Conservation (phyloP, 2,797 vertebrate genomes). For the Odontamblyopus rebecca region DNA sequence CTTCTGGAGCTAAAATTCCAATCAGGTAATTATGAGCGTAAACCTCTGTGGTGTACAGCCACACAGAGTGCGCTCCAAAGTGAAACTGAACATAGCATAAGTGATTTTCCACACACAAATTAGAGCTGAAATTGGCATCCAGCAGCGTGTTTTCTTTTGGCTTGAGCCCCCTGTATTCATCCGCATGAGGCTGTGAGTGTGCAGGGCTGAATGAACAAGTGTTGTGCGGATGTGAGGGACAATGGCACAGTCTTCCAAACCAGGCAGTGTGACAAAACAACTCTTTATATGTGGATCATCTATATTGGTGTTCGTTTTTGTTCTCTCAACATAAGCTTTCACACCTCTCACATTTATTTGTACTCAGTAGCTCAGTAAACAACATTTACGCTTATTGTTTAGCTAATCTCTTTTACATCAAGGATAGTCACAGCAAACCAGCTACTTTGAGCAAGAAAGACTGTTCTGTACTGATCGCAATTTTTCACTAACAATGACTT, state of each 20-base stretch:
- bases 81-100: constrained; percentile 42
- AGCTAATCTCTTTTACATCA: not conserved
- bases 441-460: not conserved
- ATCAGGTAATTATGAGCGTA: constrained; percentile 44
- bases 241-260: constrained; percentile 20
- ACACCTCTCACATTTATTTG: not conserved
- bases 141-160: constrained; percentile 29
- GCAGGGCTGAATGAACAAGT: constrained; percentile 4
- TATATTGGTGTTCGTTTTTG: not conserved
- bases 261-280: constrained; percentile 14
- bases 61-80: constrained; percentile 17
- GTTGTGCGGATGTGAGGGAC: constrained; percentile 9
- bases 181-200: not conserved
- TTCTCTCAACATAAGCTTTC: not conserved
- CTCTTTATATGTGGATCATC: not conserved
- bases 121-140: constrained; percentile 28
- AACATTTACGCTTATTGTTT: not conserved
- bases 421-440: not conserved
- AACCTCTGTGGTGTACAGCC: constrained; percentile 17
- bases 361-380: not conserved
- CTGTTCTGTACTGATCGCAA: not conserved
- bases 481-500: not conserved
- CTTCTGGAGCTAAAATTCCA: constrained; percentile 41
- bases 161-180: constrained; percentile 24
- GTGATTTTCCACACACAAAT: constrained; percentile 37